Base-by-base conservation (phyloP, 2,888 invertebrate genomes). In the Drosophila mimica region DNA sequence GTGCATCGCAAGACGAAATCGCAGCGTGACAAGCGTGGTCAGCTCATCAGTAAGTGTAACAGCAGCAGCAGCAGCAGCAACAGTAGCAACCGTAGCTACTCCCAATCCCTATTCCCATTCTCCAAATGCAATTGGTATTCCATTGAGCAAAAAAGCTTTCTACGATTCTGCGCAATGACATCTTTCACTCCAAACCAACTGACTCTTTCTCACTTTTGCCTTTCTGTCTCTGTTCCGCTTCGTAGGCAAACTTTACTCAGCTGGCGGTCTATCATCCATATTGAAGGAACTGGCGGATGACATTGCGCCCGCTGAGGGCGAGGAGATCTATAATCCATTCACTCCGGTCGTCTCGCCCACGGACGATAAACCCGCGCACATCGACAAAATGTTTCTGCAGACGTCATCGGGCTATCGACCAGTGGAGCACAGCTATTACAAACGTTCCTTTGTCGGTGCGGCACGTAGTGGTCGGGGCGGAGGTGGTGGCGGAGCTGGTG, bases 321-420 rank as follows among this genome's bases (percentile, higher is more conserved):
- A 93, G 79, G 93, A 93, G 87, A 93, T 93, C 82, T 93, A 93
- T 88, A 93, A 93, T 91, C 93, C 93, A 82, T 93, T 93, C 87
- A 93, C 93, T 83, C 93, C 93, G 72, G 93, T 93, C 76, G 93
- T 93, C 79, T 93, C 93, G 62, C 93, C 93, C 81, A 93, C 93
- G 48, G 92, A 93, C 73, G 93, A 93, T 84, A 91, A 92, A 81
- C 92, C 92, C 84, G 89, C 92, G 76, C 92, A 92, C 81, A 92
- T 93, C 79, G 93, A 93, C 79, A 93, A 93, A 91, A 93, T 93
- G 92, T 93, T 93, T 87, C 90, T 93, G 79, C 93, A 93, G 90
- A 93, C 93, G 88, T 92, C 93, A 85, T 93, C 93, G 63, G 93
- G 93, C 76, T 93, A 93, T 91, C 92, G 93, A 85, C 92, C 93